Evolutionary conservation across 2,888 invertebrate species (phyloP).

Genomic region (Drosophila kuntzei): DNA sequence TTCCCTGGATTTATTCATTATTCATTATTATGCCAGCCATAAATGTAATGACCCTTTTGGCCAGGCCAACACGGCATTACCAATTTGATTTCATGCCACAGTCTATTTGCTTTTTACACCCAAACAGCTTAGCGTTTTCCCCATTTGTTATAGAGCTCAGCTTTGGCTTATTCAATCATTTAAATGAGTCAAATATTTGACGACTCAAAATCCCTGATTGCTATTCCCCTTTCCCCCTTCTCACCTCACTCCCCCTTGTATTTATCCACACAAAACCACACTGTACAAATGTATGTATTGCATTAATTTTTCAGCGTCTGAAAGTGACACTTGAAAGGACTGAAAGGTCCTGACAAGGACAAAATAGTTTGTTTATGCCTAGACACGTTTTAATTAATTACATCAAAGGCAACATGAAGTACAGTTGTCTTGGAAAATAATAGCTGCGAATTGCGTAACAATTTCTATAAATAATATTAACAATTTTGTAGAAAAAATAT

Average conservation of each 20-base stretch:
- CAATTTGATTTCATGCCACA: conserved; percentile 23
- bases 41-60: conserved; percentile 46
- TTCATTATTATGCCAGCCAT: conserved; percentile 48
- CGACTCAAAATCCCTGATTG: conserved; percentile 28
- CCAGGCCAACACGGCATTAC: conserved; percentile 7
- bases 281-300: conserved; percentile 36
- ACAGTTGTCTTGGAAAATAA: background rate
- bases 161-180: conserved; percentile 70
- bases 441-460: background rate
- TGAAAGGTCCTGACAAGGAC: conserved; percentile 28
- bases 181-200: conserved; percentile 74
- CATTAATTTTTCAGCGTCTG: conserved; percentile 56
- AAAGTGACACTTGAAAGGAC: conserved; percentile 15
- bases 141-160: conserved; percentile 20
- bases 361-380: conserved; percentile 24
- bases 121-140: conserved; percentile 17
- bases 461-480: conserved; percentile 2
- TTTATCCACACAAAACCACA: conserved; percentile 18
- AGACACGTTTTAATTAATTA: conserved; percentile 19
- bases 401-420: conserved; percentile 5
- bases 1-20: conserved; percentile 45
- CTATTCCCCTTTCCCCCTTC: background rate
- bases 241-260: too few relatives aligned
- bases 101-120: conserved; percentile 28
- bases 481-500: too few relatives aligned